phyloP scores from a whole-genome alignment of 2,888 invertebrate species.

The Arge pagana region DNA sequence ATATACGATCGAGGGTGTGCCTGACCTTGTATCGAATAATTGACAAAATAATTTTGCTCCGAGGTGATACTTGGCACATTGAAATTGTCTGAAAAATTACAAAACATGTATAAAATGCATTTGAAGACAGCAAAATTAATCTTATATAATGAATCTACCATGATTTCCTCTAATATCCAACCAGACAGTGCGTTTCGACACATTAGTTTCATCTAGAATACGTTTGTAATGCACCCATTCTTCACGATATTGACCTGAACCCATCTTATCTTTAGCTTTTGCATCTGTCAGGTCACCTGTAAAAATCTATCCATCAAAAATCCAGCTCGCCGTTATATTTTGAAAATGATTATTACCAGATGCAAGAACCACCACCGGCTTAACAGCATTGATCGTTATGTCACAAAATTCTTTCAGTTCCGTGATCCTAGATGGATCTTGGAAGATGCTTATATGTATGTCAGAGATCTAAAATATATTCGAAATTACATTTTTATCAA shows the following conservation, averaged over 20 bases:
- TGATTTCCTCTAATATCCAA: constrained; percentile 91
- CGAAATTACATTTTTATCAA: no score
- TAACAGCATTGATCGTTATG: constrained; percentile 71
- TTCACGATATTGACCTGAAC: constrained; percentile 77
- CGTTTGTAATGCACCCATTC: constrained; percentile 84
- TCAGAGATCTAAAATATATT: constrained; percentile 75
- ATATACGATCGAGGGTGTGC: constrained; percentile 74
- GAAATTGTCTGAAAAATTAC: constrained; percentile 77
- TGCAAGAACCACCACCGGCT: constrained; percentile 78
- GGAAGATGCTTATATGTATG: constrained; percentile 85
- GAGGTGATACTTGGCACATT: constrained; percentile 74
- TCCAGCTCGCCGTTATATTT: not conserved
- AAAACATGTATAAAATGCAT: constrained; percentile 18
- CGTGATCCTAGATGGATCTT: constrained; percentile 73
- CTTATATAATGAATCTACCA: constrained; percentile 63
- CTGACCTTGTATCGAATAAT: constrained; percentile 80
- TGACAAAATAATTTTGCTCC: constrained; percentile 74
- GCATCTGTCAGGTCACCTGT: constrained; percentile 85
- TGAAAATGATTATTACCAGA: constrained; percentile 67
- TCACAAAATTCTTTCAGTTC: constrained; percentile 82
- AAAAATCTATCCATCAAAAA: constrained; percentile 20
- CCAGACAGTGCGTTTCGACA: constrained; percentile 76
- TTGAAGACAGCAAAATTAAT: constrained; percentile 1
- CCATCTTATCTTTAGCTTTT: constrained; percentile 76
- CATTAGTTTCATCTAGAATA: constrained; percentile 69